A percentile compares a stretch with the other conserved stretches of the same genome.
Conservation (phyloP, 2,797 vertebrate genomes). For the Spatula versicolor region DNA sequence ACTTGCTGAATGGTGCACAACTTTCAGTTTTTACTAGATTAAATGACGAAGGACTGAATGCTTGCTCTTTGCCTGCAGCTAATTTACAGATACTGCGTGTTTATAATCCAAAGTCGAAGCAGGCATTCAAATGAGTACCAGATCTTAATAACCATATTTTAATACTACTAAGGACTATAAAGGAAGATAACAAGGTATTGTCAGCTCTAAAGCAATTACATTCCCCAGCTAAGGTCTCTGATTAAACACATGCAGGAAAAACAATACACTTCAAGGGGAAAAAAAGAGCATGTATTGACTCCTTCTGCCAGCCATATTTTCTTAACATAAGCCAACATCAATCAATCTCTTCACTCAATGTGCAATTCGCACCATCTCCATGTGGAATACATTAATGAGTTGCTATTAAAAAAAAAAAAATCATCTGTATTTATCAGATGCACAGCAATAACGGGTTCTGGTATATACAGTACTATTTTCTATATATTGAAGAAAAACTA, state of each 20-base stretch:
- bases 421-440: not conserved
- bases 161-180: not conserved
- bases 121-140: not conserved
- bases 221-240: not conserved
- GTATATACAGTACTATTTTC: not conserved
- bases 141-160: not conserved
- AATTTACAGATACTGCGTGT: not conserved
- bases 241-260: not conserved
- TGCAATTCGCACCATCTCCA: not conserved
- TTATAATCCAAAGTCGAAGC: not conserved
- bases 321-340: conserved; percentile 24
- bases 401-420: not conserved
- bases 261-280: not conserved
- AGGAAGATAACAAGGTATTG: not conserved
- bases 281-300: not conserved
- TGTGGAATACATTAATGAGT: not conserved
- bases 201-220: not conserved
- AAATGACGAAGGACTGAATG: not conserved
- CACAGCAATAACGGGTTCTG: not conserved
- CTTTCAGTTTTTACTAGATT: not conserved
- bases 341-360: not conserved
- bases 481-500: not conserved
- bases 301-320: conserved; percentile 5
- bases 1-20: not conserved
- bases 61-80: not conserved